Evolutionary conservation across 2,797 vertebrate species (phyloP).

Genomic region (Platyrinchus mystaceus): DNA sequence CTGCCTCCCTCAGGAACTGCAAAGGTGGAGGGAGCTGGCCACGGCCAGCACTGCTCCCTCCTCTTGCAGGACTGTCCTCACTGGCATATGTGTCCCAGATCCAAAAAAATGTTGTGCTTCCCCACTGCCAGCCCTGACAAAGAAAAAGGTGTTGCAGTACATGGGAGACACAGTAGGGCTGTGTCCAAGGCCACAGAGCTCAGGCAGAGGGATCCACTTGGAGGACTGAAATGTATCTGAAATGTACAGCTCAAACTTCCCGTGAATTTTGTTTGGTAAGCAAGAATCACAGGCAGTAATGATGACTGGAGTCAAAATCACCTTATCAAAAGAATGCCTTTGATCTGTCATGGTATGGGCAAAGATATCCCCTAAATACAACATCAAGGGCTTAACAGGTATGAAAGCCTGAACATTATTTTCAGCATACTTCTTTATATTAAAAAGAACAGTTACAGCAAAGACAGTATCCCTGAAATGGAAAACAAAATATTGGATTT

Average conservation of each 20-base stretch:
- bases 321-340: background rate
- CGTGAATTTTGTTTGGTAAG: background rate
- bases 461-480: background rate
- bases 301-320: background rate
- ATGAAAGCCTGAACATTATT: background rate
- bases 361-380: background rate
- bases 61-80: background rate
- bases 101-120: background rate
- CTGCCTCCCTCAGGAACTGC: background rate
- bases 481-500: background rate
- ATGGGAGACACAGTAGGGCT: fast-evolving
- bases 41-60: background rate
- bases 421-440: background rate
- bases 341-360: background rate
- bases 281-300: background rate
- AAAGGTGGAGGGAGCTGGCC: background rate
- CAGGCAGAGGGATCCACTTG: background rate
- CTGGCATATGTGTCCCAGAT: background rate
- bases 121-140: background rate
- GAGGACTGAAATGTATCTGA: background rate
- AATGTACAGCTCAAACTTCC: background rate
- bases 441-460: background rate
- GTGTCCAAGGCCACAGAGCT: background rate
- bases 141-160: background rate
- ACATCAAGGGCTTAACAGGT: background rate